Evolutionary conservation across 1,140 invertebrate species (phyloP).

Genomic region (Thaumetopoea pityocampa): DNA sequence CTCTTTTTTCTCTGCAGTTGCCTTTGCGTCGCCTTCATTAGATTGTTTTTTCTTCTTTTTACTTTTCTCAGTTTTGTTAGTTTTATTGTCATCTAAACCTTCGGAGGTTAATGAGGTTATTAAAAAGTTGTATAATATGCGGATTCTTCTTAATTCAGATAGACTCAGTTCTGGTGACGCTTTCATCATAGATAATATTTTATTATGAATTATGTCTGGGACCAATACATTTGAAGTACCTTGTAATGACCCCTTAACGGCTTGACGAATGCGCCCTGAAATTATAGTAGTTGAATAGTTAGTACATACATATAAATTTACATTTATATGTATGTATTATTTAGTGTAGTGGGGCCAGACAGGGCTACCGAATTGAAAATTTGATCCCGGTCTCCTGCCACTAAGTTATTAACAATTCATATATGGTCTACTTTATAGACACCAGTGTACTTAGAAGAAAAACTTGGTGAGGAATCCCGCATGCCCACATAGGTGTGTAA

Average conservation of each 20-base stretch:
- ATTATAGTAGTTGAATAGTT: constrained; percentile 1
- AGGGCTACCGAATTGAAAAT: no score
- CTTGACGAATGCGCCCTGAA: constrained; percentile 49
- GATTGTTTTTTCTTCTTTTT: constrained; percentile 12
- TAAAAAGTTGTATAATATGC: constrained; percentile 63
- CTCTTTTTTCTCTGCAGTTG: constrained; percentile 19
- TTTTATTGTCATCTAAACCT: constrained; percentile 18
- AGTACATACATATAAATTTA: background rate
- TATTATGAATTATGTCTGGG: constrained; percentile 49
- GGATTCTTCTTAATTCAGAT: constrained; percentile 45
- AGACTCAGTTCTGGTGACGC: constrained; percentile 31
- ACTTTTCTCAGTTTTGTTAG: constrained; percentile 17
- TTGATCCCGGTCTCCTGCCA: no score
- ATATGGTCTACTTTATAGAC: no score
- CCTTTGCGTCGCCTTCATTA: constrained; percentile 12
- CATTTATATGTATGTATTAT: no score
- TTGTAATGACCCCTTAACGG: constrained; percentile 38
- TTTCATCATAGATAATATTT: constrained; percentile 44
- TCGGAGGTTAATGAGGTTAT: constrained; percentile 30
- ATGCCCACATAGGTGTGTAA: no score
- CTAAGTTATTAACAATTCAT: no score
- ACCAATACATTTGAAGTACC: constrained; percentile 33
- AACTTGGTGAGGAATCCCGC: no score
- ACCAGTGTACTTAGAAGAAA: no score
- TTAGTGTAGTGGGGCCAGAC: no score